Base-by-base conservation (phyloP, 1,140 invertebrate species). In the Orius insidiosus region DNA sequence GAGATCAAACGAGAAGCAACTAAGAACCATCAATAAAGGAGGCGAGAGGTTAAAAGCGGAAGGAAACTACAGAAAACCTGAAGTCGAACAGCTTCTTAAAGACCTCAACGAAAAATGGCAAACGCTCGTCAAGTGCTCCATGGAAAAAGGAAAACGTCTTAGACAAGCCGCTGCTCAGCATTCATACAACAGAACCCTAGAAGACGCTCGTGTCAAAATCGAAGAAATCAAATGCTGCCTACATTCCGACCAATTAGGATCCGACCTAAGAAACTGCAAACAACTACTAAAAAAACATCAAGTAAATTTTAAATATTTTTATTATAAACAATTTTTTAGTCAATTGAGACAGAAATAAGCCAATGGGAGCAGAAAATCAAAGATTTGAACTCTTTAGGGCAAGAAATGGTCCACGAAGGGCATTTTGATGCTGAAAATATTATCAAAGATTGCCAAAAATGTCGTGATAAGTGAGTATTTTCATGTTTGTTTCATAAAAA, bases 341-440 rank as follows among this genome's bases (percentile, higher is more conserved):
- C 75, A 0, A 56, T 89, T 4, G 89, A 93, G 58, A 76, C 72
- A 37, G 88, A 94, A 51, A 71, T 93, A 44, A 63, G 63, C 15
- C 71, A 80, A 37, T 85, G 82, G 74, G 75, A 85, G 52, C 69
- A 74, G 42, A 80, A 81, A 54, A 71, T 89, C 2, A 69, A 72
- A 16, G 80, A 86, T 52, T 65, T 93, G 10, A 73, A 78, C 1
- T 68, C 70, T n/a, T 70, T 76, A 49, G 90, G 88, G 9, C 73
- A 85, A 51, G 80, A 92, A 59, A 83, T 97, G 78, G 85, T 80
- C 1, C 78, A 87, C 31, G 83, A 87, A 50, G 88, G 85, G 13
- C 92, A 97, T 65, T 96, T 95, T 63, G 89, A 96, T 68, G 80
- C 82, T 2, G 74, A 73, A 8, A 81, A 82, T 53, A 94, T 97